Evolutionary conservation across 2,797 vertebrate genomes (phyloP).

Genomic region (Avahi laniger): DNA sequence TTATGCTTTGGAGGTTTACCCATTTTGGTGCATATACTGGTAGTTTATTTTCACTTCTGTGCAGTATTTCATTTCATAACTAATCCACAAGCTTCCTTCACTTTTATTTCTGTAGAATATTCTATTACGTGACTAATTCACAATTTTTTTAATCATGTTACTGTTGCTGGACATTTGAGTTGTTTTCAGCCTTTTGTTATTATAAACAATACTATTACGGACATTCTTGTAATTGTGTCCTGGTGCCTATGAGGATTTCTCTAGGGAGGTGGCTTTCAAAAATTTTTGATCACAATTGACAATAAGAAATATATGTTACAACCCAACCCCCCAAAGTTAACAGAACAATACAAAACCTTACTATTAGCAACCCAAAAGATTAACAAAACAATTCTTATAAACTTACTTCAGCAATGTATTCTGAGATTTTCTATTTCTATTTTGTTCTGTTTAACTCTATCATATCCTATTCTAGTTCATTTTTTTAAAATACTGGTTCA

Average conservation of each 20-base stretch:
- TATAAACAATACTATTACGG: not conserved
- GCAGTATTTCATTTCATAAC: constrained; percentile 13
- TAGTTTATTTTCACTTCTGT: not conserved
- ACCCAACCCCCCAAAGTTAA: not conserved
- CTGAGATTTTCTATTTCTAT: not conserved
- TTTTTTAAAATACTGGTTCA: not conserved
- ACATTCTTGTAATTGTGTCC: not conserved
- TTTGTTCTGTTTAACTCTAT: not conserved
- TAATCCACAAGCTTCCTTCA: not conserved
- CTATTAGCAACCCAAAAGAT: not conserved
- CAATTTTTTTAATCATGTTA: not conserved
- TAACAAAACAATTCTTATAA: not conserved
- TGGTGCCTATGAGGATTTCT: not conserved
- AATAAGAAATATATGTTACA: constrained; percentile 27
- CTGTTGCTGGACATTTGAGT: not conserved
- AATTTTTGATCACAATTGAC: not conserved
- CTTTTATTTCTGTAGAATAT: constrained; percentile 1
- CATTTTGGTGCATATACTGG: not conserved
- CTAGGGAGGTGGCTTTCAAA: not conserved
- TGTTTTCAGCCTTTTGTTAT: constrained; percentile 1
- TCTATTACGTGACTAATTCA: constrained; percentile 26
- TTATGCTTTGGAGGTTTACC: not conserved
- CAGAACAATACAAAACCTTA: not conserved
- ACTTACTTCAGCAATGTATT: not conserved
- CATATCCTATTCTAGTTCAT: not conserved